Base-by-base conservation (phyloP, 2,888 invertebrate genomes). In the Lydus trimaculatus region DNA sequence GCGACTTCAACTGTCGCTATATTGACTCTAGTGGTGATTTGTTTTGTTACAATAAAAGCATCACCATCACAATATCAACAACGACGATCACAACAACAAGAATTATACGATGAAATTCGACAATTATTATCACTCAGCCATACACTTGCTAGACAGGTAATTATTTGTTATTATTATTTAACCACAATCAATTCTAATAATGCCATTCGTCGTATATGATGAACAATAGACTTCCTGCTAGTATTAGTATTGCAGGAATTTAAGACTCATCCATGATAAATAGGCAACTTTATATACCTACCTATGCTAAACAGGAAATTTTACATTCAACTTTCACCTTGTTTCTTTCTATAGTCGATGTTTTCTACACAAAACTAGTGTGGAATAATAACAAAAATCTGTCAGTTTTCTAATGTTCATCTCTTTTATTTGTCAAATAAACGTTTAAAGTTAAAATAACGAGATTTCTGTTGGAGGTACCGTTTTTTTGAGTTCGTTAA, bases 21-120 rank as follows among this genome's bases (percentile, higher is more conserved):
- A 71, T 75, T 80, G 66, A 71, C 76, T 71, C 73, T 80, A 64
- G 66, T 78, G 72, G 66, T 78, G 72, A 74, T 79, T 66, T 74
- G 73, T 75, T 75, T 60, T 20, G 78, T 74, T 33, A 74, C 74
- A 67, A 72, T 79, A 56, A 67, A 65, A 60, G 66, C 70, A 17
- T 62, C 72, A 66, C 72, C 79, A 67, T 62, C 70, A 15, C 52
- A 25, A 48, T 65, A 60, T 39, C 48, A 65, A 33, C 48, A 65
- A 33, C 20, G 36, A 25, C 52, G 43, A 48, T 68, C 69, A 31
- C 72, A 79, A 61, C 78, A 77, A 31, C 84, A 85, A 56, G 86
- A 85, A 63, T 87, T 89, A 76, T 88, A 87, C 75, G 86, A 87
- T 73, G 88, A 89, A 80, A 86, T 89, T 58, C 84, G 87, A 72